These are phyloP conservation scores for Eumacrocentrus americanus DNA, from an alignment of 2,888 invertebrate species.

Conservation along the genomic window DNA sequence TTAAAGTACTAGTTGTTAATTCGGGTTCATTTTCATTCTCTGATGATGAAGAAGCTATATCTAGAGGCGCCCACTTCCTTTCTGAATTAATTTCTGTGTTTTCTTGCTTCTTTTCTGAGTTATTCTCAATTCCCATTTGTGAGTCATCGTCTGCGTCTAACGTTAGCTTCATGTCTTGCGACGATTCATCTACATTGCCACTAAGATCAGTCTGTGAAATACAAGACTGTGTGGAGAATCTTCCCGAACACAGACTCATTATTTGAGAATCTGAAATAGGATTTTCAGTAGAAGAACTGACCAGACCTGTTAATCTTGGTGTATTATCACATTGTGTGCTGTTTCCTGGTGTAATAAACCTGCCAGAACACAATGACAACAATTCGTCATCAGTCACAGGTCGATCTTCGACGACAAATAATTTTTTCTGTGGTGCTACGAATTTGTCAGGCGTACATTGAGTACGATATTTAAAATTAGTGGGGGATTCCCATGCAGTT, in stretches of 20 bases:
- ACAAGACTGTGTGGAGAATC: constrained; percentile 61
- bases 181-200: constrained; percentile 42
- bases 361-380: constrained; percentile 65
- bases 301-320: constrained; percentile 16
- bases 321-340: constrained; percentile 2
- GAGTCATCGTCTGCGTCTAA: constrained; percentile 51
- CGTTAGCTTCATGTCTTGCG: constrained; percentile 42
- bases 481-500: not conserved
- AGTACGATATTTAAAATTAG: too few species aligned
- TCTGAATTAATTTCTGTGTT: constrained; percentile 46
- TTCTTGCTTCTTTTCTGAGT: constrained; percentile 47
- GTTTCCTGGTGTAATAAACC: constrained; percentile 41
- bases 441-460: too few species aligned
- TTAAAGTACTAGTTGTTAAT: constrained; percentile 31
- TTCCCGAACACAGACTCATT: constrained; percentile 65
- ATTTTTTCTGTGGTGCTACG: constrained; percentile 50
- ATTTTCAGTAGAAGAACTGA: constrained; percentile 24
- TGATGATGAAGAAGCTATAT: constrained; percentile 47
- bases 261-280: constrained; percentile 47
- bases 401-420: constrained; percentile 56
- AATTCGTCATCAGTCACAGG: constrained; percentile 63
- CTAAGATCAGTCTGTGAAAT: constrained; percentile 23
- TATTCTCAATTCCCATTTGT: constrained; percentile 37
- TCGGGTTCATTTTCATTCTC: constrained; percentile 56
- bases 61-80: constrained; percentile 40